Percentiles rank a stretch among this genome's conserved stretches.
Evolutionary conservation across 2,888 invertebrate genomes (phyloP).

Genomic region (Crepidodera aurea): DNA sequence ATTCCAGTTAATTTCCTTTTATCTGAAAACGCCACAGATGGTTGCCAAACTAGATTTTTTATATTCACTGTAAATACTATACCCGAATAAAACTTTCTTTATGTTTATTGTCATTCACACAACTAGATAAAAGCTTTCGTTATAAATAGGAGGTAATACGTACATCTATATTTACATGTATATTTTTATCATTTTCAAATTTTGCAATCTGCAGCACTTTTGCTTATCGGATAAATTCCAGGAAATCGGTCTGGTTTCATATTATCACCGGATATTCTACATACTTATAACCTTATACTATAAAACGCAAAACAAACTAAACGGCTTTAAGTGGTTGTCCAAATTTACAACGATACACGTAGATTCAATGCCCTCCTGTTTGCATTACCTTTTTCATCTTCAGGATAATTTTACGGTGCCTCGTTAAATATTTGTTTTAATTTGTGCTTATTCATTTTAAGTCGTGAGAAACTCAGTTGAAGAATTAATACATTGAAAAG

Average conservation of each 20-base stretch:
- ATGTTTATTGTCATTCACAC: no score
- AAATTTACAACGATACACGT: not conserved
- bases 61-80: no score
- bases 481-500: no score
- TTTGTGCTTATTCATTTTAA: not conserved
- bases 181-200: not conserved
- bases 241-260: not conserved
- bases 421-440: not conserved
- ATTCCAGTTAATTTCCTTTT: no score
- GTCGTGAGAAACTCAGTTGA: not conserved
- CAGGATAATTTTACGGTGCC: not conserved
- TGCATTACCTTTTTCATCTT: not conserved
- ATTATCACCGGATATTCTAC: not conserved
- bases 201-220: not conserved
- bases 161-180: no score
- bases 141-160: no score
- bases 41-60: no score
- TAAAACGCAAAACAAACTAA: not conserved
- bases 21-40: no score
- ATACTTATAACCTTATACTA: not conserved
- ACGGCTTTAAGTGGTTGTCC: not conserved
- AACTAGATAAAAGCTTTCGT: no score
- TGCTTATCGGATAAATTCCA: not conserved
- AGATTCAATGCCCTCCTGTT: not conserved
- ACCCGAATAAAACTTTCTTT: no score